Base-by-base conservation (phyloP, 2,888 invertebrate species). In the Scaeva pyrastri region DNA sequence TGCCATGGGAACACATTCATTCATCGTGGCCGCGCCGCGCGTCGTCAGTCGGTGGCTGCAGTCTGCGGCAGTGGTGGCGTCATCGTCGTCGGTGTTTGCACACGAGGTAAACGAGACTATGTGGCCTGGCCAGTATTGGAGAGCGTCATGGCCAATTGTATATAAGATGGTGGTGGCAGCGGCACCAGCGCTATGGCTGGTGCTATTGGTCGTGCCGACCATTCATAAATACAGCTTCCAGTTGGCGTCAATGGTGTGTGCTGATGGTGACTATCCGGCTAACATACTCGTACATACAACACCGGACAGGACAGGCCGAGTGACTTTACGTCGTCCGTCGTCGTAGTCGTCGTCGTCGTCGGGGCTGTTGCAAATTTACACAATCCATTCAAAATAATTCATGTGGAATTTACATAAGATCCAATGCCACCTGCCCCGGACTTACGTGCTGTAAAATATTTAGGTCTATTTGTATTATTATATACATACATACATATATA, bases 371-470 rank as follows among this genome's bases (percentile, higher is more conserved):
- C 80, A 77, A 85, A 85, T 85, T 85, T 85, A 60, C 80, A 76
- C 84, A 80, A 76, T 76, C 75, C 80, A 80, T 81, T 85, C 68
- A 70, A 73, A 85, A 77, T 85, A 85, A 81, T 85, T 80, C 73
- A 80, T 70, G 72, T 36, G 56, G 73, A 81, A 76, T 85, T 85
- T 85, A 73, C 85, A 85, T 73, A 80, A 76, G 80, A 85, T 76
- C 73, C 85, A 76, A 62, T 75, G 73, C 73, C 80, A 81, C 85
- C 80, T 85, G 85, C 76, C 80, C 72, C 64, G 66, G 76, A 80
- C 68, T 80, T 76, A 76, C 76, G 62, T 68, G 52, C 64, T 58
- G 62, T 80, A 41, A 76, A 85, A 85, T 80, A 85, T 80, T 85
- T 80, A 80, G 80, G 56, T 80, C 72, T 76, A 72, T 39, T 66